phyloP scores from a whole-genome alignment of 2,888 invertebrate species.

The Drosophila paranaensis region DNA sequence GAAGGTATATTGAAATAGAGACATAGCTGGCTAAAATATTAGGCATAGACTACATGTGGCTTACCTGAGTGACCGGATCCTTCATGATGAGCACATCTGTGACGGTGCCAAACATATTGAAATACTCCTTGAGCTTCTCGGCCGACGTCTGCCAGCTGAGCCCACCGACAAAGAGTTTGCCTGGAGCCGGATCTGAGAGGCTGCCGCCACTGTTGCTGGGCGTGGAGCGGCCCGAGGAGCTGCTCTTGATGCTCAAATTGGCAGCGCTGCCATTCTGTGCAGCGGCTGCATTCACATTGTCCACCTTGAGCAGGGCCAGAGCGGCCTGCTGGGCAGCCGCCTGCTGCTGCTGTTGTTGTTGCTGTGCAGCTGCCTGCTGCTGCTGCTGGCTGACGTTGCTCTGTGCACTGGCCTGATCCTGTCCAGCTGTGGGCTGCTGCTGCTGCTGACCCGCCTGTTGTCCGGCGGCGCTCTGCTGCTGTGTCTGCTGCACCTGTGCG shows the following conservation, averaged over 20 bases:
- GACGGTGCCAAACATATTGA: slow-evolving; percentile 95
- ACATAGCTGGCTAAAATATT: slow-evolving; percentile 23
- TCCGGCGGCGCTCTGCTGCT: slow-evolving; percentile 48
- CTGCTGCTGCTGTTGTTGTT: slow-evolving; percentile 53
- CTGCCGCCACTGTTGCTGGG: slow-evolving; percentile 87
- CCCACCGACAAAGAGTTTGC: slow-evolving; percentile 95
- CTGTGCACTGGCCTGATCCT: slow-evolving; percentile 55
- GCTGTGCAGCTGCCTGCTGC: slow-evolving; percentile 70
- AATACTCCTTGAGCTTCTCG: slow-evolving; percentile 96
- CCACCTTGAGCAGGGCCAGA: slow-evolving; percentile 64
- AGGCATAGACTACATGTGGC: slow-evolving; percentile 66
- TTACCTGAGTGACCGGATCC: slow-evolving; percentile 96
- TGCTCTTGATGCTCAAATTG: slow-evolving; percentile 84
- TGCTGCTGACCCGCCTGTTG: slow-evolving; percentile 24
- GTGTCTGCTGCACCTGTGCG: slow-evolving; percentile 63
- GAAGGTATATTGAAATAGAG: slow-evolving; percentile 23
- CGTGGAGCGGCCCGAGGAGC: slow-evolving; percentile 91
- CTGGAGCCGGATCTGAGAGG: slow-evolving; percentile 90
- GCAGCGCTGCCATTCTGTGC: slow-evolving; percentile 56
- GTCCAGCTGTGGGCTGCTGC: slow-evolving; percentile 35
- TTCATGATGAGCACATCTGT: slow-evolving; percentile 97
- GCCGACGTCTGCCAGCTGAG: slow-evolving; percentile 97
- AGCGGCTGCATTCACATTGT: slow-evolving; percentile 55
- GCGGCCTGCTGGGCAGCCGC: slow-evolving; percentile 67
- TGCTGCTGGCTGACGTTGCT: slow-evolving; percentile 64